Conservation (phyloP, 1,140 invertebrate genomes). For the Bactericera cockerelli region DNA sequence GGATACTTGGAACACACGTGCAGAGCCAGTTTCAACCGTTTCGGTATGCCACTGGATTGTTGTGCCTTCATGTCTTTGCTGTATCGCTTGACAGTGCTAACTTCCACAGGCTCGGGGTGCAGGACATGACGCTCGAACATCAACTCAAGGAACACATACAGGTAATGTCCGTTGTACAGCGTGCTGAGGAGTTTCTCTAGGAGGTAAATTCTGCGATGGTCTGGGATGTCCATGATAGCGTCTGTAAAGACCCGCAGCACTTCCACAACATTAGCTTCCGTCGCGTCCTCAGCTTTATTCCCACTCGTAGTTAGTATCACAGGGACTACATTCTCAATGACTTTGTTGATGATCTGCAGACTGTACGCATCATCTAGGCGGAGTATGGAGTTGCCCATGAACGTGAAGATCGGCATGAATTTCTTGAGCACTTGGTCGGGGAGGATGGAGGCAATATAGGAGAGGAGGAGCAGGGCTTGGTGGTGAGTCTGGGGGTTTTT, state of each 20-base stretch:
- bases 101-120: slow-evolving; percentile 21
- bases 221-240: slow-evolving; percentile 73
- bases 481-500: slow-evolving; percentile 89
- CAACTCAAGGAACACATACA: slow-evolving; percentile 60
- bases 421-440: slow-evolving; percentile 73
- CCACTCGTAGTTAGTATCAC: slow-evolving; percentile 43
- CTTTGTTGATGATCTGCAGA: slow-evolving; percentile 80
- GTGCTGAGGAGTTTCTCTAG: slow-evolving; percentile 64
- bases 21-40: slow-evolving; percentile 52
- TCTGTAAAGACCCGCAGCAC: slow-evolving; percentile 80
- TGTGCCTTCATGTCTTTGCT: background rate
- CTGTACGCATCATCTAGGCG: slow-evolving; percentile 87
- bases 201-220: slow-evolving; percentile 63
- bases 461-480: slow-evolving; percentile 67
- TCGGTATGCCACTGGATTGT: slow-evolving; percentile 23
- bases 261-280: slow-evolving; percentile 36
- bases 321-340: slow-evolving; percentile 78
- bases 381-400: slow-evolving; percentile 80
- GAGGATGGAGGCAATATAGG: slow-evolving; percentile 52
- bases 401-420: slow-evolving; percentile 89
- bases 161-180: slow-evolving; percentile 46
- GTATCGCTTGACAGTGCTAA: background rate
- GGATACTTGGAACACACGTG: slow-evolving; percentile 47
- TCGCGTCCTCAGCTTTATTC: slow-evolving; percentile 31
- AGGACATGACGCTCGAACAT: slow-evolving; percentile 49